A percentile compares a stretch with the other conserved stretches of the same genome.
Conservation (phyloP, 2,797 vertebrate genomes). For the Pangasius larnaudii region DNA sequence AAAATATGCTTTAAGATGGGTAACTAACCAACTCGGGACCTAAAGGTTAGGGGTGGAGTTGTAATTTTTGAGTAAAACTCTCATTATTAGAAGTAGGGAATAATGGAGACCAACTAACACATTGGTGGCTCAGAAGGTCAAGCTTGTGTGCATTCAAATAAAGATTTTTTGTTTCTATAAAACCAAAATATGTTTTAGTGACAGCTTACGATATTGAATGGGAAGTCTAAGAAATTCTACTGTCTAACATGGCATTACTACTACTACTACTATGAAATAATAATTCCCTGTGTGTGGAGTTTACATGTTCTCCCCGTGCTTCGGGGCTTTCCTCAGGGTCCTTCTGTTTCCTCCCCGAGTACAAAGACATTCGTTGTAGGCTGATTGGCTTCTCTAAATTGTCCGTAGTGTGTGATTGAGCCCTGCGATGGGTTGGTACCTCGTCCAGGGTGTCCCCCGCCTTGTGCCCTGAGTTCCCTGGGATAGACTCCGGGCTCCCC, state of each 20-base stretch:
- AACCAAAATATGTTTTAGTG: background rate
- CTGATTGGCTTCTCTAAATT: no score
- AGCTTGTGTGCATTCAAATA: background rate
- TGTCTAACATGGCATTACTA: background rate
- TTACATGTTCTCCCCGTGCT: no score
- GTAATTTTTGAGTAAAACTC: background rate
- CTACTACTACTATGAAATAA: background rate
- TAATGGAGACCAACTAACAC: background rate
- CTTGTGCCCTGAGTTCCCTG: no score
- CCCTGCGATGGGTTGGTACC: no score
- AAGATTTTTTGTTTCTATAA: background rate
- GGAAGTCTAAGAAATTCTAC: background rate
- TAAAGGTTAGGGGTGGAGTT: background rate
- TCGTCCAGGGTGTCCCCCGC: no score
- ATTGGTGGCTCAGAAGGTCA: background rate
- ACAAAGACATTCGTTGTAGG: no score
- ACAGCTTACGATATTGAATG: background rate
- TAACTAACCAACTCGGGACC: background rate
- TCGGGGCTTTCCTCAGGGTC: no score
- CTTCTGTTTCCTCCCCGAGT: no score
- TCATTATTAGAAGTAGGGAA: background rate
- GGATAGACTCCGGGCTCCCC: no score
- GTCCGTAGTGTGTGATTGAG: no score
- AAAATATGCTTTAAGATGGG: background rate
- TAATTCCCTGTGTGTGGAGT: background rate